Base-by-base conservation (phyloP, 2,888 invertebrate species). In the Eupithecia subumbrata region DNA sequence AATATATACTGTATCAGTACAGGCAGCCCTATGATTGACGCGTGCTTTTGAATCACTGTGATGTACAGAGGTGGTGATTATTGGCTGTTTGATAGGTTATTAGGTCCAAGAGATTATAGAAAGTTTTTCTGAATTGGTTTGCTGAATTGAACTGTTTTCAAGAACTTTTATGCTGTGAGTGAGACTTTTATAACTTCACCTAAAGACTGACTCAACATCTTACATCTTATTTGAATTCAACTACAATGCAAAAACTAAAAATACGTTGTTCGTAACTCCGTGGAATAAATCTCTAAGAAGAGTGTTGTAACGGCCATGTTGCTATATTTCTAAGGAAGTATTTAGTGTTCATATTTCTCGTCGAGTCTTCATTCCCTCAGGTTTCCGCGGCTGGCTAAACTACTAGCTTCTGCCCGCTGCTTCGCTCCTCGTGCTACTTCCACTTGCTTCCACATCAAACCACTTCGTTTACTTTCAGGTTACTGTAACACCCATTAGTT, bases 341-440 rank as follows among this genome's bases (percentile, higher is more conserved):
- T 78, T 79, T 69, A 74, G 72, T 76, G 72, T 79, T 78, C 76
- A 76, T 79, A 80, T 78, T 76, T 78, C 78, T 80, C 76, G 74
- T 75, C 75, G 74, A 75, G 70, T 69, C 73, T 79, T 78, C 78
- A 78, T 76, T 79, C 48, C 74, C 37, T 16, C n/a, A 71, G 67
- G 71, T 48, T 4, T 12, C n/a, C 8, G 8, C 18, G 8, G n/a
- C 18, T n/a, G n/a, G n/a, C n/a, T 1, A 12, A 8, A 12, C n/a
- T 4, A 48, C 48, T n/a, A 48, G n/a, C n/a, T 48, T 18, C 8
- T n/a, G 43, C 43, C 43, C 48, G 1, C 3, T 18, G 48, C 48
- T 48, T n/a, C 8, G n/a, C 8, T 48, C n/a, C 0, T n/a, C n/a
- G 48, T 7, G 5, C 48, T 16, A 2, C n/a, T n/a, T n/a, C n/a